Evolutionary conservation across 1,140 invertebrate genomes (phyloP), one percentile per base, ranked within the genome.

Genomic region (Drosophila malerkotliana): DNA sequence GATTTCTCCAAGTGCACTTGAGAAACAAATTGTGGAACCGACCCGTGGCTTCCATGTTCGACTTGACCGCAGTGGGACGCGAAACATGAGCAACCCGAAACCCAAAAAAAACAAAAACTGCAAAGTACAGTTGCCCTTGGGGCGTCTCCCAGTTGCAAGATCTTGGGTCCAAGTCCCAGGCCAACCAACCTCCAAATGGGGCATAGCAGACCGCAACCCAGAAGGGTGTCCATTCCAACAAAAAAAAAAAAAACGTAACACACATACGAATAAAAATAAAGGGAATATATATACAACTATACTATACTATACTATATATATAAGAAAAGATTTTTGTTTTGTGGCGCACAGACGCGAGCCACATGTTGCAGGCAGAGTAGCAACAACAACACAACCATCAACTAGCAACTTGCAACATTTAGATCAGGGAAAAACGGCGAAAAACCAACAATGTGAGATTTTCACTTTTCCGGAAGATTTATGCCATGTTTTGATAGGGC

Each of bases 401-500:
- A 8, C 24, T 26, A 52, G 41, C 28, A 53, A 32, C 51, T 34
- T 34, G 51, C 51, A 52, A 26, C 49, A 52, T 30, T 10, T 18
- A 44, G 41, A 32, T 15, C 18, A 30, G n/a, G n/a, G 48, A 51
- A 30, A 14, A 24, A 15, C 44, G 28, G 44, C 30, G 37, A 30
- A 53, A 44, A 26, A 44, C 44, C 18, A 52, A 26, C 24, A 37
- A 34, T 26, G 5, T n/a, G 7, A 24, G 39, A 58, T 15, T 2
- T 10, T 12, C 10, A 3, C 52, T 0, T 9, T 5, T 9, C 15
- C 28, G 52, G 21, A 72, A 77, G 59, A 88, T 88, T 79, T 77
- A 82, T 88, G 83, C 62, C 45, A 49, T 88, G 71, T 74, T 87
- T 87, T 79, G 53, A 88, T 71, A 56, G 47, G 60, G 62, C 32